Evolutionary conservation across 1,140 invertebrate genomes (phyloP).

Genomic region (Cepaea nemoralis): DNA sequence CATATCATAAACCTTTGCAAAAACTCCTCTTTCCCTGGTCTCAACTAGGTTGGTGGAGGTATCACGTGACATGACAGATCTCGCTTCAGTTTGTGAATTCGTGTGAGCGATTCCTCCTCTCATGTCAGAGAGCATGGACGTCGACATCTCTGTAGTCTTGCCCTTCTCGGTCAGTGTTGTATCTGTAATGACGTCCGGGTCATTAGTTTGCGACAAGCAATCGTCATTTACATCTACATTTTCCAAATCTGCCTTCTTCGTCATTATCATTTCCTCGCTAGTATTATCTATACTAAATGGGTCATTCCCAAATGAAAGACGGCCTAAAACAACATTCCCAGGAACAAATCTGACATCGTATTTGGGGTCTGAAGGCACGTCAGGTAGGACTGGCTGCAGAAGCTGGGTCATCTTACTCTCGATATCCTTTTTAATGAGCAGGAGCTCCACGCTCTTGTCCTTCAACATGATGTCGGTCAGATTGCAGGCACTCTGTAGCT

Average conservation of each 20-base stretch:
- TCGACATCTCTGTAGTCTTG: slow-evolving; percentile 4
- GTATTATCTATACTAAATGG: background rate
- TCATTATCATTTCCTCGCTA: background rate
- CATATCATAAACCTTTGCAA: background rate
- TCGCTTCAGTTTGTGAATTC: slow-evolving; percentile 21
- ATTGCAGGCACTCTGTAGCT: slow-evolving; percentile 66
- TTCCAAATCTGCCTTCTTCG: background rate
- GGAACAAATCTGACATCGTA: slow-evolving; percentile 60
- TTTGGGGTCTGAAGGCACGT: slow-evolving; percentile 48
- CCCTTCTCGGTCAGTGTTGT: slow-evolving; percentile 36
- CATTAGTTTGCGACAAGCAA: background rate
- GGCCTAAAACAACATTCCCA: slow-evolving; percentile 59
- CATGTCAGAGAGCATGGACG: slow-evolving; percentile 38
- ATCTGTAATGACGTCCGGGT: slow-evolving; percentile 36
- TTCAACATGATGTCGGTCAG: slow-evolving; percentile 69
- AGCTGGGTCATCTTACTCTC: slow-evolving; percentile 64
- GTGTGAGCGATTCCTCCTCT: background rate
- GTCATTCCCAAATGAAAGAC: slow-evolving; percentile 44
- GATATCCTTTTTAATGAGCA: slow-evolving; percentile 70
- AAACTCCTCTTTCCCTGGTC: slow-evolving; percentile 15
- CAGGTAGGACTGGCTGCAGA: slow-evolving; percentile 53
- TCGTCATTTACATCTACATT: background rate
- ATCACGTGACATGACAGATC: slow-evolving; percentile 12
- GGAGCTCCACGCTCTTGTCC: slow-evolving; percentile 69
- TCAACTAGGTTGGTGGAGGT: slow-evolving; percentile 7